phyloP scores from a whole-genome alignment of 2,113 vertebrate species.

The Nestor notabilis region DNA sequence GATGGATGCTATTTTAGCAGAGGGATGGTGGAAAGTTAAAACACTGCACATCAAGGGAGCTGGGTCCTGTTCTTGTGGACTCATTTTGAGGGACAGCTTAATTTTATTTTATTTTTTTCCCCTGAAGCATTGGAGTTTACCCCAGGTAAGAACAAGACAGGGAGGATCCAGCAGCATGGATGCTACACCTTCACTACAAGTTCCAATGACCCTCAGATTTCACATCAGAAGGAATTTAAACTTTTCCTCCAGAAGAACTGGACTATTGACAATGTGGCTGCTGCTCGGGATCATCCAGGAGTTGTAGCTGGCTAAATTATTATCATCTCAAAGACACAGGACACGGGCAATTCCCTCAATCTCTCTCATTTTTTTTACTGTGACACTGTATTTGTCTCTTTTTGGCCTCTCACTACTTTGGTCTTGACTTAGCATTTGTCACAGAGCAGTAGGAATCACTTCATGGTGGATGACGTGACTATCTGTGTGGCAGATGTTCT shows the following conservation, averaged over 20 bases:
- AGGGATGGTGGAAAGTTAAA: background rate
- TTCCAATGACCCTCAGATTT: background rate
- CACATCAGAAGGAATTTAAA: background rate
- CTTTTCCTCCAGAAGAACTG: background rate
- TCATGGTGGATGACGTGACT: background rate
- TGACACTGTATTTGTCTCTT: background rate
- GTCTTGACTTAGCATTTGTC: background rate
- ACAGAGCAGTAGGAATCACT: background rate
- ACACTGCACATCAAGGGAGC: background rate
- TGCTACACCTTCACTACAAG: background rate
- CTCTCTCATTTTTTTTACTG: background rate
- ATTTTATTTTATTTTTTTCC: accelerated
- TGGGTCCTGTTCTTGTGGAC: background rate
- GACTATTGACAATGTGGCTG: background rate
- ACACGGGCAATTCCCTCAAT: background rate
- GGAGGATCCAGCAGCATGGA: background rate
- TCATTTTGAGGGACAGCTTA: background rate
- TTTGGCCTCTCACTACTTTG: background rate
- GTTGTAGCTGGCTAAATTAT: background rate
- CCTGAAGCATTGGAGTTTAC: background rate
- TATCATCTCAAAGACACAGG: background rate
- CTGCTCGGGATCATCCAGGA: background rate
- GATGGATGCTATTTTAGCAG: slow-evolving; percentile 26
- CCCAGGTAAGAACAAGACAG: background rate
- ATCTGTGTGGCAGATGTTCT: background rate